Evolutionary conservation across 2,888 invertebrate genomes (phyloP).

Genomic region (Hecatera dysodea): DNA sequence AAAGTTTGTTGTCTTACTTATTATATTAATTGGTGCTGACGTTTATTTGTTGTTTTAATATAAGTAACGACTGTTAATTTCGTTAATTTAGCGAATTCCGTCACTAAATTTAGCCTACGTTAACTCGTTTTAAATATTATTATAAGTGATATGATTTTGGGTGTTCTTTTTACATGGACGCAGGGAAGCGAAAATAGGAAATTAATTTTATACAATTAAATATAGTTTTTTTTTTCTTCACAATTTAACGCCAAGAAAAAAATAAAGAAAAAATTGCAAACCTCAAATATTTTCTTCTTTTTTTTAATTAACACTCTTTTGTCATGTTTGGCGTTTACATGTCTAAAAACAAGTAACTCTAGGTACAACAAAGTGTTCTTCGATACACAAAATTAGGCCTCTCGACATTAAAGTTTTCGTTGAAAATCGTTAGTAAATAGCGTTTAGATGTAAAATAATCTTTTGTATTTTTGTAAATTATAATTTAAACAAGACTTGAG

Average conservation of each 20-base stretch:
- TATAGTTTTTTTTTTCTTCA: constrained; percentile 27
- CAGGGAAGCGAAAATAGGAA: constrained; percentile 70
- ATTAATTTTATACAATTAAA: constrained; percentile 63
- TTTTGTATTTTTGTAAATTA: constrained; percentile 52
- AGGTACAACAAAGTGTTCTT: constrained; percentile 67
- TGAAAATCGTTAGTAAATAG: constrained; percentile 67
- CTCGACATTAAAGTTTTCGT: constrained; percentile 68
- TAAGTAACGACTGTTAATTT: constrained; percentile 74
- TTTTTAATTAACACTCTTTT: neutral
- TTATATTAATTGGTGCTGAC: constrained; percentile 5
- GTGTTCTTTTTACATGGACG: constrained; percentile 82
- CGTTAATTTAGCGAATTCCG: constrained; percentile 74
- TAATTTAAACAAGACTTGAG: constrained; percentile 61
- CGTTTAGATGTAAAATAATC: constrained; percentile 55
- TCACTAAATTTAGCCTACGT: constrained; percentile 83
- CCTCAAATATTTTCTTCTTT: neutral
- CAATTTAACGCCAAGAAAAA: constrained; percentile 25
- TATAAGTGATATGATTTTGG: constrained; percentile 88
- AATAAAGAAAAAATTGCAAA: neutral
- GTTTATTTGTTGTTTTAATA: constrained; percentile 51
- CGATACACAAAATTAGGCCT: constrained; percentile 79
- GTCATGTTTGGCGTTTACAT: constrained; percentile 33
- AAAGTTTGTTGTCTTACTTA: constrained; percentile 50
- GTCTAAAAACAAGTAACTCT: constrained; percentile 43
- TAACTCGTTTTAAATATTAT: constrained; percentile 73